These are phyloP conservation scores for Chloroceryle aenea DNA, from an alignment of 2,113 vertebrate species.

Conservation along the genomic window DNA sequence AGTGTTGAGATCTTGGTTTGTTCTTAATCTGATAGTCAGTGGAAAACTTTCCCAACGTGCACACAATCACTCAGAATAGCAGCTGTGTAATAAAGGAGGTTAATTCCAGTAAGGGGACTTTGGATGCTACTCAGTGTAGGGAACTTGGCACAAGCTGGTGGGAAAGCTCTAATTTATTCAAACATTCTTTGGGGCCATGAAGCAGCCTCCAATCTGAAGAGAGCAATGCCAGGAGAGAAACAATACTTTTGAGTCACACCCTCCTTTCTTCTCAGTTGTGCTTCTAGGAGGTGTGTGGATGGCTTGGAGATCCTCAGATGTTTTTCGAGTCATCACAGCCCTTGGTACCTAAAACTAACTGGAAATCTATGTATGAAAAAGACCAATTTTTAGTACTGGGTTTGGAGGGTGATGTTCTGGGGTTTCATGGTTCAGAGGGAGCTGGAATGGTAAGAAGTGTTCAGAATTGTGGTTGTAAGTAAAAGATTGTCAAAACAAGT, in stretches of 20 bases:
- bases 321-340: not conserved
- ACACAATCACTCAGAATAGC: not conserved
- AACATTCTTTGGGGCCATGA: not conserved
- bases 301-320: not conserved
- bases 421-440: not conserved
- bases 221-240: not conserved
- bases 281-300: not conserved
- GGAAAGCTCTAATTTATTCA: constrained; percentile 5
- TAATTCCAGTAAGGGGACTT: not conserved
- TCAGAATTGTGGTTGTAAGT: not conserved
- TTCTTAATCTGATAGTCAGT: not conserved
- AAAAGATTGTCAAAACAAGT: not conserved
- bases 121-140: not conserved
- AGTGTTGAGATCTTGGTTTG: not conserved
- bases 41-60: not conserved
- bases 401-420: not conserved
- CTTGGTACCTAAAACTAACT: not conserved
- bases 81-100: not conserved
- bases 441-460: not conserved
- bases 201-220: not conserved
- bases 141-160: not conserved
- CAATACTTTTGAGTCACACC: not conserved
- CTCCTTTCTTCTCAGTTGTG: not conserved
- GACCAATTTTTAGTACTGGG: not conserved
- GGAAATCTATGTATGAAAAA: not conserved